phyloP scores from a whole-genome alignment of 2,113 vertebrate species.

The Pteronura brasiliensis region DNA sequence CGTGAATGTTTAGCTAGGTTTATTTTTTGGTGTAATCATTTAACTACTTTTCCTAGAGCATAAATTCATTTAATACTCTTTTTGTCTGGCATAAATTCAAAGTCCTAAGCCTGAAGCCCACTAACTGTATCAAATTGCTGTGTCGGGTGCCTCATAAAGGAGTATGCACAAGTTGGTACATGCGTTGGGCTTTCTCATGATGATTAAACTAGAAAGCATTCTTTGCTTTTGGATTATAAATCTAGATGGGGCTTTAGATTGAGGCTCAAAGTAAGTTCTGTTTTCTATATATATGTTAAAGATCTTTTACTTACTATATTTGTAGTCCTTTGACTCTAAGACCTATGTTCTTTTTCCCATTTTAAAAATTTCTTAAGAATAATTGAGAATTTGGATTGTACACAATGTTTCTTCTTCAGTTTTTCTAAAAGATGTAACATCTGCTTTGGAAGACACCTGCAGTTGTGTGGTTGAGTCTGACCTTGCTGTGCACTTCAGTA shows the following conservation, averaged over 20 bases:
- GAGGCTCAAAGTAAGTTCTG: not conserved
- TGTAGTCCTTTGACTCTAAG: not conserved
- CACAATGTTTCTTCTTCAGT: not conserved
- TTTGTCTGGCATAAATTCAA: not conserved
- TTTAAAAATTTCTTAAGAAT: not conserved
- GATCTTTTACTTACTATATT: not conserved
- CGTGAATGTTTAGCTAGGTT: not conserved
- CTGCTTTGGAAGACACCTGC: not conserved
- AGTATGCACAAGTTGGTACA: not conserved
- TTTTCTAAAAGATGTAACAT: not conserved
- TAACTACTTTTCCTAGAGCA: not conserved
- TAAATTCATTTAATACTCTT: not conserved
- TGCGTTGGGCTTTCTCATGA: not conserved
- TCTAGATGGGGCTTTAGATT: not conserved
- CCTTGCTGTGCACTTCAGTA: not conserved
- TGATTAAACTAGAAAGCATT: slow-evolving; percentile 30
- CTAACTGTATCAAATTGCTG: not conserved
- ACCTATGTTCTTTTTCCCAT: not conserved
- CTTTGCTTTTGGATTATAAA: slow-evolving; percentile 26
- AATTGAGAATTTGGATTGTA: slow-evolving; percentile 3
- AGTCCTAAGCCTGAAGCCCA: not conserved
- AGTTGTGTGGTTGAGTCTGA: not conserved
- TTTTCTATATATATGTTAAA: not conserved
- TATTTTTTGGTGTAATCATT: not conserved
- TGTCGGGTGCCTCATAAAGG: not conserved